Evolutionary conservation across 2,888 invertebrate genomes (phyloP).

Genomic region (Cheilosia pagana): DNA sequence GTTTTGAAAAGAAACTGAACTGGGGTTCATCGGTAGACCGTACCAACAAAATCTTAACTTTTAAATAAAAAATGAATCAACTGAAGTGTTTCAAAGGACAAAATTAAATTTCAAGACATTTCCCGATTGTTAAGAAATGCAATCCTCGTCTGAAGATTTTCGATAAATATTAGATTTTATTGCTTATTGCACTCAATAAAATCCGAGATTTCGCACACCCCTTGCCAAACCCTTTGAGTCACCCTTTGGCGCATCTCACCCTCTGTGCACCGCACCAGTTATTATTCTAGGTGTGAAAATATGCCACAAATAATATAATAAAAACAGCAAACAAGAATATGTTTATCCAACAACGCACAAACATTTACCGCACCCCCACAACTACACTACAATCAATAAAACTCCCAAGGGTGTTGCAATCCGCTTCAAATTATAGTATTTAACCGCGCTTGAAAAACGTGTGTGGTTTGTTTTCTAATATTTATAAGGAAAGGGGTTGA

Average conservation of each 20-base stretch:
- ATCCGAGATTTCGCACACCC: constrained; percentile 35
- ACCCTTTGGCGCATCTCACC: constrained; percentile 6
- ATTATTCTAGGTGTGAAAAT: constrained; percentile 81
- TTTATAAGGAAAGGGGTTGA: constrained; percentile 56
- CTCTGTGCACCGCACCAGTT: constrained; percentile 17
- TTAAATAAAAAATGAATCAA: too few relatives aligned
- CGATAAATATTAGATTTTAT: constrained; percentile 79
- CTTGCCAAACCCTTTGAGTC: constrained; percentile 39
- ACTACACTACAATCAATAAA: neutral
- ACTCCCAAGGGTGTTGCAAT: constrained; percentile 53
- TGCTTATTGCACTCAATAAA: constrained; percentile 78
- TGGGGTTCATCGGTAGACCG: too few relatives aligned
- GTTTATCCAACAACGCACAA: constrained; percentile 68
- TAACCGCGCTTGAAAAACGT: constrained; percentile 46
- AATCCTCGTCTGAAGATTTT: constrained; percentile 43
- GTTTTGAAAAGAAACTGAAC: too few relatives aligned
- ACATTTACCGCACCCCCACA: constrained; percentile 63
- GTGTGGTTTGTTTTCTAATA: constrained; percentile 43
- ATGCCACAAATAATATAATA: constrained; percentile 79
- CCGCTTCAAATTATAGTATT: constrained; percentile 60
- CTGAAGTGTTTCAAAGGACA: too few relatives aligned
- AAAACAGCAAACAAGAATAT: constrained; percentile 77
- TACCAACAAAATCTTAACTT: too few relatives aligned
- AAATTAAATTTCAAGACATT: too few relatives aligned
- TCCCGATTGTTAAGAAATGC: constrained; percentile 1